phyloP scores from a whole-genome alignment of 2,797 vertebrate genomes.

The Phoebastria nigripes region DNA sequence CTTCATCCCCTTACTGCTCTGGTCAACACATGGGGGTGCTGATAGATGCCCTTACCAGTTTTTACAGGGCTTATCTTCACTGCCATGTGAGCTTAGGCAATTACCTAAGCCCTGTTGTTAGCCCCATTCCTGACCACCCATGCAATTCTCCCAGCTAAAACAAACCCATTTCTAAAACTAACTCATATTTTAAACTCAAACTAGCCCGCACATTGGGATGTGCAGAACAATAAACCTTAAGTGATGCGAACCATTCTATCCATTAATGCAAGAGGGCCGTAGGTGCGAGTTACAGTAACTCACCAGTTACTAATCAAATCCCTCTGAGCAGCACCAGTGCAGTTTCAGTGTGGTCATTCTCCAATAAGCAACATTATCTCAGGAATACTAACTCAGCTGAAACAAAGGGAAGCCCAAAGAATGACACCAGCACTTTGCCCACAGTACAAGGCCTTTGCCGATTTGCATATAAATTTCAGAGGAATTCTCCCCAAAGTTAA shows the following conservation, averaged over 20 bases:
- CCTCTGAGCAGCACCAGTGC: background rate
- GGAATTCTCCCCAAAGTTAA: background rate
- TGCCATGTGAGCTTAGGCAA: background rate
- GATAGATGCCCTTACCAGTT: background rate
- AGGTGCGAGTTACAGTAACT: background rate
- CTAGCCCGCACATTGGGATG: background rate
- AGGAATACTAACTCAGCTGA: background rate
- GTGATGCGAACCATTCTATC: background rate
- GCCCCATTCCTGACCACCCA: background rate
- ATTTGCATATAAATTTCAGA: background rate
- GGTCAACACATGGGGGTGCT: rapidly evolving
- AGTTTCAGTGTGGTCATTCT: background rate
- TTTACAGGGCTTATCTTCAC: background rate
- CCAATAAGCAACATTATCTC: background rate
- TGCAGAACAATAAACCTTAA: background rate
- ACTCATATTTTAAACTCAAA: background rate
- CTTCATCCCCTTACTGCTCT: background rate
- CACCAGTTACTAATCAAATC: background rate
- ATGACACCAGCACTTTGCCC: background rate
- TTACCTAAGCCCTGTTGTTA: background rate
- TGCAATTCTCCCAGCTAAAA: background rate
- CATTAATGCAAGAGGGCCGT: background rate
- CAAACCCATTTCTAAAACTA: background rate
- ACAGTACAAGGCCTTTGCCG: background rate
- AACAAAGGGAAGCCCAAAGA: background rate